phyloP scores from a whole-genome alignment of 2,888 invertebrate genomes.

The Zygogramma bicolorata region DNA sequence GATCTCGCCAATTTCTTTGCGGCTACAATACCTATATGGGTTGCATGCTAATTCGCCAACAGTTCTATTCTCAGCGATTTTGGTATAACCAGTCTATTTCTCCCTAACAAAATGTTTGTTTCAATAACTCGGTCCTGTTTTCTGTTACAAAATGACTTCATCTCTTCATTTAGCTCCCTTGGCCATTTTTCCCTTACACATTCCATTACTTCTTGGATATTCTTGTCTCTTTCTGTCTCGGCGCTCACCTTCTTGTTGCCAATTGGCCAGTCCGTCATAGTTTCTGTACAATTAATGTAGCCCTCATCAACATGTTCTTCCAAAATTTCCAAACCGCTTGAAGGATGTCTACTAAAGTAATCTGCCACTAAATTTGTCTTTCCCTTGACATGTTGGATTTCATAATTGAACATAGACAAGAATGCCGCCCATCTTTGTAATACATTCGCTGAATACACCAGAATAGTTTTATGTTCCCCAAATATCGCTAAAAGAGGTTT shows the following conservation, averaged over 20 bases:
- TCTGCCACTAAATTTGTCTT: not conserved
- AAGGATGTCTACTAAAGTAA: not conserved
- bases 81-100: not conserved
- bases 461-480: not conserved
- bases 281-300: conserved; percentile 13
- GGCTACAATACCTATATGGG: conserved; percentile 8
- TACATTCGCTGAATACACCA: not conserved
- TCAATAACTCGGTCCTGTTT: not conserved
- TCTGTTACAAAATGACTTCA: not conserved
- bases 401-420: not conserved
- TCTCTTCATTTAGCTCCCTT: too few relatives aligned
- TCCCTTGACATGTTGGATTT: not conserved
- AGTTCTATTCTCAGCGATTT: not conserved
- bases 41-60: not conserved
- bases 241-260: not conserved
- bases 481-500: not conserved
- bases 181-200: not conserved
- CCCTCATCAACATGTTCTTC: not conserved
- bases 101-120: not conserved
- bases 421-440: not conserved
- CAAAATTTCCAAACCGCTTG: not conserved
- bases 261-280: conserved; percentile 1
- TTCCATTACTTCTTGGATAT: not conserved
- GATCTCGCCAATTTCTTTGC: conserved; percentile 2
- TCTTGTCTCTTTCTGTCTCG: not conserved